These are phyloP conservation scores for Pollenia amentaria DNA, from an alignment of 2,888 invertebrate species.

Conservation along the genomic window DNA sequence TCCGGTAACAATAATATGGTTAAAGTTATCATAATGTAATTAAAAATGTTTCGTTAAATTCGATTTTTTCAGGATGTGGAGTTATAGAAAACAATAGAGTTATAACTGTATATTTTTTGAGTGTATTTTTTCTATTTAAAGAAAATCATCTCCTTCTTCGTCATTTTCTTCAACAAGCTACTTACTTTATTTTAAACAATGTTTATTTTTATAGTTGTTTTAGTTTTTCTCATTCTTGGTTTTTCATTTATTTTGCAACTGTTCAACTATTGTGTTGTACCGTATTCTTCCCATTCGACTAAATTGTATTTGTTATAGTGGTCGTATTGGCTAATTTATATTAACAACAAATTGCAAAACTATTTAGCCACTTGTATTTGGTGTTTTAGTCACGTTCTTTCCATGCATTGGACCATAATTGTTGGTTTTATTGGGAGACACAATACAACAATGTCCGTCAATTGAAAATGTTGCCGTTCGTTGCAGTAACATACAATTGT, in stretches of 20 bases:
- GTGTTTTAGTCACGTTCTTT: slow-evolving; percentile 71
- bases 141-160: slow-evolving; percentile 16
- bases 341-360: slow-evolving; percentile 71
- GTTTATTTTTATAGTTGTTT: slow-evolving; percentile 60
- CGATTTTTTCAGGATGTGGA: no score
- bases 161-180: slow-evolving; percentile 33
- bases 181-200: slow-evolving; percentile 45
- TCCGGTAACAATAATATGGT: no score
- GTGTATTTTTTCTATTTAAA: slow-evolving; percentile 11
- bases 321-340: slow-evolving; percentile 67
- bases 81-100: background rate
- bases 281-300: background rate
- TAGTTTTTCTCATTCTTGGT: background rate
- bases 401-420: slow-evolving; percentile 61
- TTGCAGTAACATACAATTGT: slow-evolving; percentile 16
- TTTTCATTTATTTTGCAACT: slow-evolving; percentile 43
- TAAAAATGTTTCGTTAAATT: no score
- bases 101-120: background rate
- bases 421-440: slow-evolving; percentile 66
- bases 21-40: no score
- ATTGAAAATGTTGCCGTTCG: slow-evolving; percentile 50
- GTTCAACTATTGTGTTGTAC: slow-evolving; percentile 43
- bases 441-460: slow-evolving; percentile 58
- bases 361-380: slow-evolving; percentile 71
- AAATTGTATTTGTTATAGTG: slow-evolving; percentile 3